Evolutionary conservation across 2,113 vertebrate species (phyloP).

Genomic region (Phalacrocorax brasilianus): DNA sequence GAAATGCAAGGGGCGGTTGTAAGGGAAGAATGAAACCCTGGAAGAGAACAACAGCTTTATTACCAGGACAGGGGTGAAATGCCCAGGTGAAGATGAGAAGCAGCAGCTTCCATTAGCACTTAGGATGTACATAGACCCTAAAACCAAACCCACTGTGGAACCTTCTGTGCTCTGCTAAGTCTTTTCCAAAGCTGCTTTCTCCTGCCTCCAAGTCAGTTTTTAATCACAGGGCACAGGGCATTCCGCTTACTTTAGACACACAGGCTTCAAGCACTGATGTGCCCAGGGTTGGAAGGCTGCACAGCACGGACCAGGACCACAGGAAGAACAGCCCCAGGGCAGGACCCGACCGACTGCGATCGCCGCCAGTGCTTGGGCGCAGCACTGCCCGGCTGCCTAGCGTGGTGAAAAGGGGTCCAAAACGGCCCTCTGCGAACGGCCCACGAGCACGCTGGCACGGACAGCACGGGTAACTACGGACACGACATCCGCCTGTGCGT

Average conservation of each 20-base stretch:
- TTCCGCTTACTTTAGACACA: background rate
- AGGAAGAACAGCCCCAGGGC: background rate
- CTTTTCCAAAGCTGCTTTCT: background rate
- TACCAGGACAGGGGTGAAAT: background rate
- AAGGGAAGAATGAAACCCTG: background rate
- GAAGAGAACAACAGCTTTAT: background rate
- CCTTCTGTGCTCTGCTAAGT: background rate
- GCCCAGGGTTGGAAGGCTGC: background rate
- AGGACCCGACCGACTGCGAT: background rate
- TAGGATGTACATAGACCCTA: background rate
- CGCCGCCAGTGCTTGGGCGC: background rate
- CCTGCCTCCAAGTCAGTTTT: background rate
- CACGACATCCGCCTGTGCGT: background rate
- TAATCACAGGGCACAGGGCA: background rate
- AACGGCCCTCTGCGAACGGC: background rate
- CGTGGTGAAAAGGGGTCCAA: background rate
- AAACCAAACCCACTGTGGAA: background rate
- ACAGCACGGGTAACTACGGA: background rate
- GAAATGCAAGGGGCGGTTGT: background rate
- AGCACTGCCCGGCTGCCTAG: background rate
- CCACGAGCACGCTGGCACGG: fast-evolving
- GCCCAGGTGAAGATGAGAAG: background rate
- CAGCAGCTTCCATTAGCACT: background rate
- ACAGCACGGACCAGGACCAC: background rate
- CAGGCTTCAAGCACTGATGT: background rate